Percentiles rank a stretch among this genome's conserved stretches.
Evolutionary conservation across 2,797 vertebrate species (phyloP).

Genomic region (Tokudaia tokunoshimensis): DNA sequence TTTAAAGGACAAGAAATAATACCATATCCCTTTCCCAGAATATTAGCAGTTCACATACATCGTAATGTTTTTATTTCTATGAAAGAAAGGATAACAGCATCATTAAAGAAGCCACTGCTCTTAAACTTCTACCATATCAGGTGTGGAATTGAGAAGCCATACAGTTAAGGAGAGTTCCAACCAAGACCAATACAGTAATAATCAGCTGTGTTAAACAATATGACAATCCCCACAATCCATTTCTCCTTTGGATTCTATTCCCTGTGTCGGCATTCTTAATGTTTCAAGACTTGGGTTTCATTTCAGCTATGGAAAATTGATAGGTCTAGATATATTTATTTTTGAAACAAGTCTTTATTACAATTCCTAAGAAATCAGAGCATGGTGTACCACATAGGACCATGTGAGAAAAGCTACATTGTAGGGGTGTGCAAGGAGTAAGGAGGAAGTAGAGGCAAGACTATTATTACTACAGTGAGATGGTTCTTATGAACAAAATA

Average conservation of each 20-base stretch:
- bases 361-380: neutral
- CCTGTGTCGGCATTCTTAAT: neutral
- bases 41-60: neutral
- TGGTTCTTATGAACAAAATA: neutral
- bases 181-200: neutral
- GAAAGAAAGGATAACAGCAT: neutral
- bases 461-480: neutral
- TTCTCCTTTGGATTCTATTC: neutral
- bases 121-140: neutral
- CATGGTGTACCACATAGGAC: too few species aligned
- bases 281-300: neutral
- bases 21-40: neutral
- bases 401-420: neutral
- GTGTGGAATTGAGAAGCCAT: neutral
- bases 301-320: neutral
- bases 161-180: rapidly evolving
- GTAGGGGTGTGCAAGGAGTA: neutral
- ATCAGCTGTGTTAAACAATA: neutral
- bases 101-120: neutral
- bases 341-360: neutral
- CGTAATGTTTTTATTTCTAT: neutral
- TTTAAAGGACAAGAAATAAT: neutral
- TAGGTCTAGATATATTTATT: neutral
- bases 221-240: neutral
- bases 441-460: rapidly evolving